These are phyloP conservation scores for Cydia pomonella DNA, from an alignment of 1,140 invertebrate species.

Conservation along the genomic window DNA sequence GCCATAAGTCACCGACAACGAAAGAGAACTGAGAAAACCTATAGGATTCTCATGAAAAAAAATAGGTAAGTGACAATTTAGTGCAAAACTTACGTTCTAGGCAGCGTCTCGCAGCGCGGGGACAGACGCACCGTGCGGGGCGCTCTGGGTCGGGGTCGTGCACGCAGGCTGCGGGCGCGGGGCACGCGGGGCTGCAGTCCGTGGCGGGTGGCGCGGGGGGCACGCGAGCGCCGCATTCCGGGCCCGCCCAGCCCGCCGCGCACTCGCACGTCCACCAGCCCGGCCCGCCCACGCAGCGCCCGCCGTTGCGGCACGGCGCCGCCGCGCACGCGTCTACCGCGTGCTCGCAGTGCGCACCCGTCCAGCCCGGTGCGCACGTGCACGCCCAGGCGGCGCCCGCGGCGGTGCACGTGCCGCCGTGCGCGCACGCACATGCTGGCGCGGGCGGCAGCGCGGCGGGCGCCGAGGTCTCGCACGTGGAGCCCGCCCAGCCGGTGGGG, in stretches of 20 bases:
- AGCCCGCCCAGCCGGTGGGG: constrained; percentile 45
- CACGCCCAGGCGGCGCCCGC: constrained; percentile 44
- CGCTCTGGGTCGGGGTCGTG: constrained; percentile 41
- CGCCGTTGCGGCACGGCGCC: constrained; percentile 87
- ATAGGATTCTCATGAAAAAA: no score
- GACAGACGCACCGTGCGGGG: constrained; percentile 57
- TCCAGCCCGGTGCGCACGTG: constrained; percentile 43
- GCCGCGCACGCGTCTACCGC: constrained; percentile 55
- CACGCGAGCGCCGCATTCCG: constrained; percentile 89
- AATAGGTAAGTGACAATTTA: no score
- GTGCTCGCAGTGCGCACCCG: constrained; percentile 56
- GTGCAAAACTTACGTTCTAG: constrained; percentile 54
- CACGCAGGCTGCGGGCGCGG: constrained; percentile 52
- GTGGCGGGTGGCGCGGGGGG: constrained; percentile 87
- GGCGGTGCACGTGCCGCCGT: constrained; percentile 75
- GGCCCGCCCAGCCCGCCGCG: constrained; percentile 89
- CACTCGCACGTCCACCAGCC: constrained; percentile 89
- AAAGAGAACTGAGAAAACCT: no score
- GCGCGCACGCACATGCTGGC: constrained; percentile 85
- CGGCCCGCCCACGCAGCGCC: constrained; percentile 88
- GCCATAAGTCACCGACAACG: no score
- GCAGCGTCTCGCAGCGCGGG: constrained; percentile 57
- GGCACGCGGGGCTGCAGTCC: constrained; percentile 71
- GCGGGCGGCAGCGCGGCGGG: constrained; percentile 33
- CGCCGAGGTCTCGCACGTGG: constrained; percentile 47